A percentile compares a stretch with the other conserved stretches of the same genome.
These are phyloP conservation scores for Vollenhovia emeryi DNA, from an alignment of 1,140 invertebrate species.

Conservation along the genomic window DNA sequence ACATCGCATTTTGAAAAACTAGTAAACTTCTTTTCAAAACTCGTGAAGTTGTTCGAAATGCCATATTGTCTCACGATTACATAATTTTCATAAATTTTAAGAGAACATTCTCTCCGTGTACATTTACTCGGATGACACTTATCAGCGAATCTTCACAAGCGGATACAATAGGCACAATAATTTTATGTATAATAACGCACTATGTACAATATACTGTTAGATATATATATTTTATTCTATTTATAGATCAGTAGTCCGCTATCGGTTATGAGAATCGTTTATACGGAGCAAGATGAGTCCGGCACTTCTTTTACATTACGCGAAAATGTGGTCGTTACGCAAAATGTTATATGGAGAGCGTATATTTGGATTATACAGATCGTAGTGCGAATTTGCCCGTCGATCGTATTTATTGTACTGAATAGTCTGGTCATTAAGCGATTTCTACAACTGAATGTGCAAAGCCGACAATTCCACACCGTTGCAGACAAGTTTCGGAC, in stretches of 20 bases:
- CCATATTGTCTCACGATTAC: too few species aligned
- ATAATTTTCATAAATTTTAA: too few species aligned
- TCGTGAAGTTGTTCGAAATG: too few species aligned
- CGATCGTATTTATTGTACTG: constrained; percentile 53
- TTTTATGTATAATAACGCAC: background rate
- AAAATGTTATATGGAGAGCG: constrained; percentile 32
- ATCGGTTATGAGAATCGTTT: constrained; percentile 59
- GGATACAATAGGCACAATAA: background rate
- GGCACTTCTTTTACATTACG: constrained; percentile 39
- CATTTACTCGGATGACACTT: too few species aligned
- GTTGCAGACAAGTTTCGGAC: constrained; percentile 56
- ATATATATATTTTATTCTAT: background rate
- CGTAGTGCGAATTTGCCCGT: constrained; percentile 45
- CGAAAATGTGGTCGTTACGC: constrained; percentile 49
- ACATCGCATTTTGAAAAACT: too few species aligned
- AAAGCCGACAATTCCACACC: constrained; percentile 54
- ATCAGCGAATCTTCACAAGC: too few species aligned
- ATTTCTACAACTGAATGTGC: constrained; percentile 61
- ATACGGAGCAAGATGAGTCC: constrained; percentile 10
- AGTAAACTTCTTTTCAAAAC: too few species aligned
- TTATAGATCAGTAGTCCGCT: constrained; percentile 56
- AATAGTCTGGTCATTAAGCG: constrained; percentile 61
- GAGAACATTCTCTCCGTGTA: too few species aligned
- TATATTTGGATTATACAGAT: constrained; percentile 67
- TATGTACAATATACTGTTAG: background rate